These are phyloP conservation scores for Gymnoscopelus microlampas DNA, from an alignment of 2,797 vertebrate genomes.

Conservation along the genomic window DNA sequence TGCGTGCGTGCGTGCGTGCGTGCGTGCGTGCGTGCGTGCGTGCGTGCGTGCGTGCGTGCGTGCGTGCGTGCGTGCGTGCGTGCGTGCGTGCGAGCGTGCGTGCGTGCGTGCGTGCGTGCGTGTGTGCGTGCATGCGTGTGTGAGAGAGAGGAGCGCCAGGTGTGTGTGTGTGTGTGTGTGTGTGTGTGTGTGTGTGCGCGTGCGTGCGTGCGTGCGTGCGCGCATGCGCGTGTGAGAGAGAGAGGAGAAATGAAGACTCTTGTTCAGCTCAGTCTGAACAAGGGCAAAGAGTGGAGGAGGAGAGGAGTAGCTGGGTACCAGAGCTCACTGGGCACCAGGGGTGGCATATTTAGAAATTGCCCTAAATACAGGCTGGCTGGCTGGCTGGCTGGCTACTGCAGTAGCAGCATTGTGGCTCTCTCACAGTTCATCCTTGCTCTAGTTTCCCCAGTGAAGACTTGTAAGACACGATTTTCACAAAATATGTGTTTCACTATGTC, in stretches of 20 bases:
- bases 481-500: neutral
- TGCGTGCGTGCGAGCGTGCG: neutral
- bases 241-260: conserved; percentile 36
- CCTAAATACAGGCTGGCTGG: conserved; percentile 79
- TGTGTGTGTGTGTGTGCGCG: too few relatives aligned
- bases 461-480: conserved; percentile 10
- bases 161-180: too few relatives aligned
- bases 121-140: neutral
- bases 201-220: too few relatives aligned
- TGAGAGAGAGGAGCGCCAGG: neutral
- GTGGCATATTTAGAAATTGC: conserved; percentile 84
- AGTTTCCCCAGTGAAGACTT: conserved; percentile 46
- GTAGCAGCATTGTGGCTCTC: conserved; percentile 59
- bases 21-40: too few relatives aligned
- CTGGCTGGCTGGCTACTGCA: too few relatives aligned
- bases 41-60: neutral
- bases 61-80: neutral
- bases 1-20: too few relatives aligned
- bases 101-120: neutral
- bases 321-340: conserved; percentile 65
- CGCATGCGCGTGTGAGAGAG: conserved; percentile 20
- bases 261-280: conserved; percentile 54
- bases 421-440: conserved; percentile 77
- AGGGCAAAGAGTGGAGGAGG: conserved; percentile 59
- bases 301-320: conserved; percentile 46